Evolutionary conservation across 2,797 vertebrate genomes (phyloP).

Genomic region (Danio aesculapii): DNA sequence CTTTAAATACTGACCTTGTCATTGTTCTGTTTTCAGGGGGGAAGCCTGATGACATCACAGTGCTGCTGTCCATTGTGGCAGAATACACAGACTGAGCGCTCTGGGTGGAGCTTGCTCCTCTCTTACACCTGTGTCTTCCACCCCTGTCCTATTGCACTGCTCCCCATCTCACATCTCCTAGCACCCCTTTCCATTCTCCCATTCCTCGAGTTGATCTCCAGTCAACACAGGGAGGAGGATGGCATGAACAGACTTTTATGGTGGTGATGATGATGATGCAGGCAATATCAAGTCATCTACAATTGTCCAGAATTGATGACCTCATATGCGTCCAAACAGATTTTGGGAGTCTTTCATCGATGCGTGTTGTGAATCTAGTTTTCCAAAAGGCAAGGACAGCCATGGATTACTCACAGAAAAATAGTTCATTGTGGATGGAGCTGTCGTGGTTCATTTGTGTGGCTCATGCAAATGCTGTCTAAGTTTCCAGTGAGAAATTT

Average conservation of each 20-base stretch:
- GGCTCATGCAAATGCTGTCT: conserved; percentile 21
- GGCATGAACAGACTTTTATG: not conserved
- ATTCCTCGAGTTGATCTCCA: conserved; percentile 14
- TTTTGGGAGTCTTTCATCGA: conserved; percentile 4
- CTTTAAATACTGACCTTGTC: not conserved
- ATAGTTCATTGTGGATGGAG: not conserved
- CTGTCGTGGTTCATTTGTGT: not conserved
- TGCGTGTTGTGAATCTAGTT: not conserved
- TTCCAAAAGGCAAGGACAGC: not conserved
- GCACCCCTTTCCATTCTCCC: conserved; percentile 6
- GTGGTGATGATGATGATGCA: not conserved
- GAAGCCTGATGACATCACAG: conserved; percentile 99
- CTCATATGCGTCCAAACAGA: conserved; percentile 6
- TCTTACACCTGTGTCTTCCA: conserved; percentile 49
- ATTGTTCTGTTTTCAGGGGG: conserved; percentile 81
- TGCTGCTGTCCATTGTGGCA: conserved; percentile 96
- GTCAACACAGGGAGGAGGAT: conserved; percentile 8
- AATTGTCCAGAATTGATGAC: conserved; percentile 14
- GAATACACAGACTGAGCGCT: conserved; percentile 92
- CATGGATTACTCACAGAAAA: conserved; percentile 1
- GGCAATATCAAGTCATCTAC: conserved; percentile 10
- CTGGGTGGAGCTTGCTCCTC: conserved; percentile 1
- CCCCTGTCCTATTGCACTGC: conserved; percentile 38
- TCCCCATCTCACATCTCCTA: conserved; percentile 41
- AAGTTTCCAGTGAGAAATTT: not conserved